Conservation (phyloP, 1,140 invertebrate species). For the Muscidifurax raptorellus region DNA sequence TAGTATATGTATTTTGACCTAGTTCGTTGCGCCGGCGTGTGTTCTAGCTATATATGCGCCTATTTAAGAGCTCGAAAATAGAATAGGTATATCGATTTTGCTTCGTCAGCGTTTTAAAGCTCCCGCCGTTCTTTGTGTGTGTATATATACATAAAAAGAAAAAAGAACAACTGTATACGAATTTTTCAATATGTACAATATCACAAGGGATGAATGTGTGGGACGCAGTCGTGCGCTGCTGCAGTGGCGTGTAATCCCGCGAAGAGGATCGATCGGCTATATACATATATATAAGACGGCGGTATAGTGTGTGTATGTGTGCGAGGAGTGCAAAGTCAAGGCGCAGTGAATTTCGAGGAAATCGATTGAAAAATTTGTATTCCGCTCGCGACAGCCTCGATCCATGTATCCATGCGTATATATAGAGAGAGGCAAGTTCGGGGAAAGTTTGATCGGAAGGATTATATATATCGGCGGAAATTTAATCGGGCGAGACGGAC, state of each 20-base stretch:
- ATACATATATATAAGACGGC: background rate
- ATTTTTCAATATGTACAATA: no score
- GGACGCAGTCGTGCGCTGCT: no score
- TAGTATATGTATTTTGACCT: background rate
- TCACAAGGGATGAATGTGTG: no score
- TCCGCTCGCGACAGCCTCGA: background rate
- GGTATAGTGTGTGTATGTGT: no score
- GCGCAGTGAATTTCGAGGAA: background rate
- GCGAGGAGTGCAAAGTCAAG: background rate
- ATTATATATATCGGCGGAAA: background rate
- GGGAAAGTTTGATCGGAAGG: no score
- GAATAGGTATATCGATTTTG: background rate
- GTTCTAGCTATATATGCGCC: background rate
- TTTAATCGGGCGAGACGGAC: background rate
- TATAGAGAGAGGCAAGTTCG: background rate
- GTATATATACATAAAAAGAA: no score
- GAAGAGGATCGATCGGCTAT: background rate
- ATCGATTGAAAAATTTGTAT: slow-evolving; percentile 2
- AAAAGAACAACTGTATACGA: no score
- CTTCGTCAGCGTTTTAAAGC: background rate
- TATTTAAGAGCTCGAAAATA: background rate
- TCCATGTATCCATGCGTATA: background rate
- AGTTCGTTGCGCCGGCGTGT: background rate
- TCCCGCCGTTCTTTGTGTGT: background rate
- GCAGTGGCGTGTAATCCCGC: background rate